These are phyloP conservation scores for Philopotamus ludificatus DNA, from an alignment of 1,140 invertebrate genomes.

Conservation along the genomic window DNA sequence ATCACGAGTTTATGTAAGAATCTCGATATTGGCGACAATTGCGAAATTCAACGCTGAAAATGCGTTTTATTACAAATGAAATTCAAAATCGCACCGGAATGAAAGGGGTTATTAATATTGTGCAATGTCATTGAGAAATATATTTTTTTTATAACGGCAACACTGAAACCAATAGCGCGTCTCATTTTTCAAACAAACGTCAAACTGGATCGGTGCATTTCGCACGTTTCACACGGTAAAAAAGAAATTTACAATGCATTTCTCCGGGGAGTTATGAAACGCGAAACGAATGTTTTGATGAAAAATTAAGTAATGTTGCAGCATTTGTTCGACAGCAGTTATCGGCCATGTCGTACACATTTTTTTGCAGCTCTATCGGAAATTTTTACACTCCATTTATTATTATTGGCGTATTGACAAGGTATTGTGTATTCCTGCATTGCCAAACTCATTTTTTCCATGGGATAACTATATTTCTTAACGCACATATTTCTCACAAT, in stretches of 20 bases:
- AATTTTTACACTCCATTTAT: background rate
- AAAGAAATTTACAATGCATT: background rate
- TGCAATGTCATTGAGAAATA: too few relatives aligned
- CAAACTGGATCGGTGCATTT: background rate
- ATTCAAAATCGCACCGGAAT: too few relatives aligned
- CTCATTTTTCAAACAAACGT: background rate
- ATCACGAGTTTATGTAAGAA: background rate
- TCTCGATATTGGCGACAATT: background rate
- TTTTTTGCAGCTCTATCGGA: background rate
- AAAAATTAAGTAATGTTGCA: background rate
- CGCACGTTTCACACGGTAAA: background rate
- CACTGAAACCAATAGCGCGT: background rate
- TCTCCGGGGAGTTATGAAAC: background rate
- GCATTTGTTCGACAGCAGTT: background rate
- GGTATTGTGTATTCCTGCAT: too few relatives aligned
- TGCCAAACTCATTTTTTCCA: too few relatives aligned
- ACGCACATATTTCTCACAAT: too few relatives aligned
- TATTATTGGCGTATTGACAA: background rate
- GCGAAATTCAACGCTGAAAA: background rate
- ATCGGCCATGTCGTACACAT: background rate
- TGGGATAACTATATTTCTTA: too few relatives aligned
- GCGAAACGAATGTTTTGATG: background rate
- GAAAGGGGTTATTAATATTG: too few relatives aligned
- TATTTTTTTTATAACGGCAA: too few relatives aligned
- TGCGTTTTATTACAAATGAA: background rate